Base-by-base conservation (phyloP, 2,888 invertebrate genomes). In the Pandemis heparana region DNA sequence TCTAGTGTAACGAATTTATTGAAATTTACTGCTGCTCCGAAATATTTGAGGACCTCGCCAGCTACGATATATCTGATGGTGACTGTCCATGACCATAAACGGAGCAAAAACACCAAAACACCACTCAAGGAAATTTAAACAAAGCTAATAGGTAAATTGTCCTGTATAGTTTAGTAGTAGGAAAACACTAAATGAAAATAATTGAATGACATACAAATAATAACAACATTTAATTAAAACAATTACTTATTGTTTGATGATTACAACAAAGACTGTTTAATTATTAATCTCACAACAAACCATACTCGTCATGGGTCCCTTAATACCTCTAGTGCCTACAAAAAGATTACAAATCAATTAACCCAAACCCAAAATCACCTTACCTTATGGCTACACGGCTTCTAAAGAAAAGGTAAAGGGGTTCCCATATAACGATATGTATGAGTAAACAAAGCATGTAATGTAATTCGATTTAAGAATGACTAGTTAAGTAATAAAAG, bases 71-170 rank as follows among this genome's bases (percentile, higher is more conserved):
- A n/a, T n/a, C n/a, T n/a, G n/a, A n/a, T n/a, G n/a, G n/a, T n/a
- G n/a, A n/a, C n/a, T n/a, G n/a, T n/a, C n/a, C n/a, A n/a, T n/a
- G 12, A 23, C 56, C 56, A 56, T 56, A 56, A 56, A 56, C 23
- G 23, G 7, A 23, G 56, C 53, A 18, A 56, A 56, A 23, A 56
- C 46, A 59, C 8, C 14, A 56, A 56, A 23, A 56, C 46, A 59
- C 8, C 14, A 43, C 38, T 63, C 16, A 14, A 63, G 70, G 43
- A 70, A 46, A 32, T 56, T 56, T 43, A 46, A 48, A 48, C 64
- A 71, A 64, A 63, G 48, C 56, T 48, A 43, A 51, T 51, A n/a
- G n/a, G n/a, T n/a, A 56, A 62, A 64, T 41, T 53, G 16, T 59
- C 67, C 69, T 60, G 14, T 61, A 61, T 41, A 39, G 16, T 39